Conservation (phyloP, 2,797 vertebrate species). For the Arremon brunneinucha region DNA sequence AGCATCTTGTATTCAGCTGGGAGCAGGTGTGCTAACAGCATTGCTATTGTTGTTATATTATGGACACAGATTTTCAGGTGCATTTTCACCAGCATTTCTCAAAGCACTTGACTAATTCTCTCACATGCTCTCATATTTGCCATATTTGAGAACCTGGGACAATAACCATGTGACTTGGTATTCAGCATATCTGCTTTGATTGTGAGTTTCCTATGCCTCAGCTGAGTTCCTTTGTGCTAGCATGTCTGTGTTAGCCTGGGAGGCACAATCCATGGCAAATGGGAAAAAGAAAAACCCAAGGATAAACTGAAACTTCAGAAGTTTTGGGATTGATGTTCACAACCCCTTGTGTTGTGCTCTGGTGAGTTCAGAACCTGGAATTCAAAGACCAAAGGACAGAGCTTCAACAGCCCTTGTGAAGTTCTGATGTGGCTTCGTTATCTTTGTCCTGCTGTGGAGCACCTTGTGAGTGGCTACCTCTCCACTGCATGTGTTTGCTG, state of each 20-base stretch:
- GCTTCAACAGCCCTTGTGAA: not conserved
- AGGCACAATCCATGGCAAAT: not conserved
- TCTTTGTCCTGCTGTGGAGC: not conserved
- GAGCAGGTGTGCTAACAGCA: not conserved
- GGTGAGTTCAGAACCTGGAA: not conserved
- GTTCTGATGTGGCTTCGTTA: not conserved
- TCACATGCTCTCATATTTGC: not conserved
- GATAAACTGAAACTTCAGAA: not conserved
- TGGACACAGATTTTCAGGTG: not conserved
- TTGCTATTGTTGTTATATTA: not conserved
- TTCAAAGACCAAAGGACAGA: not conserved
- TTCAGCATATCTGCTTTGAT: not conserved
- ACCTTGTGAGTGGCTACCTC: not conserved
- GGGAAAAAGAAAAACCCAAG: not conserved
- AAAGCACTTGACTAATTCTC: not conserved
- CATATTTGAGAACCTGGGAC: not conserved
- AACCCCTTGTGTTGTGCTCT: not conserved
- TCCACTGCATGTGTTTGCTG: not conserved
- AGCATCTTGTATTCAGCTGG: not conserved
- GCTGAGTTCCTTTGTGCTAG: not conserved
- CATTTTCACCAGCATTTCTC: not conserved
- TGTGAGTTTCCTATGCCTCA: not conserved
- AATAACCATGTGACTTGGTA: not conserved
- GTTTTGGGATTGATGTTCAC: not conserved
- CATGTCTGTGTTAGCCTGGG: not conserved